Evolutionary conservation across 2,113 vertebrate genomes (phyloP).

Genomic region (Melanerpes formicivorus): DNA sequence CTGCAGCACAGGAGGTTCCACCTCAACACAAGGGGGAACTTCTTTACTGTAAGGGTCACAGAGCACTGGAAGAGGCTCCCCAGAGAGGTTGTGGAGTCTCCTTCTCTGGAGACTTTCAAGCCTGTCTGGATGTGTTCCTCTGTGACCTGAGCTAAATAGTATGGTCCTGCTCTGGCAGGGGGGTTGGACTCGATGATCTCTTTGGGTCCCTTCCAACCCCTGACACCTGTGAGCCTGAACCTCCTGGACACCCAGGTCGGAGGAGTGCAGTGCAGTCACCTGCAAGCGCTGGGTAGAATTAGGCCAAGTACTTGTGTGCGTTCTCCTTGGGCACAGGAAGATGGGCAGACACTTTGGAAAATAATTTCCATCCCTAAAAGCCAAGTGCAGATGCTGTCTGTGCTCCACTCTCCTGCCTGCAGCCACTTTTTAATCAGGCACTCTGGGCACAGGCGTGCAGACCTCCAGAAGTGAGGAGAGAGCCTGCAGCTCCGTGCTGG

Average conservation of each 20-base stretch:
- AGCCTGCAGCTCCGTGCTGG: background rate
- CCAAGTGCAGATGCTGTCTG: background rate
- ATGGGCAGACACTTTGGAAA: background rate
- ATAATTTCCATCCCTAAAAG: background rate
- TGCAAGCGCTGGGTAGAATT: rapidly evolving
- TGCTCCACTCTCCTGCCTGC: background rate
- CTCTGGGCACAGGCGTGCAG: background rate
- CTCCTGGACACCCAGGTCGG: background rate
- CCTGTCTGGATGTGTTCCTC: too few relatives aligned
- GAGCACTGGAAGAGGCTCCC: too few relatives aligned
- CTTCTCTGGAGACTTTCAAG: too few relatives aligned
- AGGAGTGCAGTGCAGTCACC: background rate
- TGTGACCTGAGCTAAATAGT: too few relatives aligned
- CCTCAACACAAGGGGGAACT: too few relatives aligned
- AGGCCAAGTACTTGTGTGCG: background rate
- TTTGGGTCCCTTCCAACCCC: too few relatives aligned
- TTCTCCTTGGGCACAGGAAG: background rate
- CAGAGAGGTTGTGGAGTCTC: too few relatives aligned
- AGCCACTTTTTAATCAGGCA: background rate
- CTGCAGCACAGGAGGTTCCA: too few relatives aligned
- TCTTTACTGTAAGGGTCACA: too few relatives aligned
- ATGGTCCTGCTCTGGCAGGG: too few relatives aligned
- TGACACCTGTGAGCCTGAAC: background rate
- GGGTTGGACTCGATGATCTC: too few relatives aligned
- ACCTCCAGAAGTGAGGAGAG: background rate